These are phyloP conservation scores for Sebastes alutus DNA, from an alignment of 2,797 vertebrate species.

Conservation along the genomic window DNA sequence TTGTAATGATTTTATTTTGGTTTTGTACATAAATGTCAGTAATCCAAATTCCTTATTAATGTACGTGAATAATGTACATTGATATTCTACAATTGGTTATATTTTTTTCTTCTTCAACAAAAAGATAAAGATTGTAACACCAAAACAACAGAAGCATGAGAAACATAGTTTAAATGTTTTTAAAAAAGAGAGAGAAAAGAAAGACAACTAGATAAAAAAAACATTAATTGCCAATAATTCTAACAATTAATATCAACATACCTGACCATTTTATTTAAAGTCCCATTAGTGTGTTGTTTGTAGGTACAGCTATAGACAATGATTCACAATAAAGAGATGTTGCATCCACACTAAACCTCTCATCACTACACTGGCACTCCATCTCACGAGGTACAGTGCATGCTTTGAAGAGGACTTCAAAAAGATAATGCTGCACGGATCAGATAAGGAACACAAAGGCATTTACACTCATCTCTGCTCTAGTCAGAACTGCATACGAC, in stretches of 20 bases:
- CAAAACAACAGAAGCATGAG: neutral
- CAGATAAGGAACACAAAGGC: constrained; percentile 73
- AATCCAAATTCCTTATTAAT: neutral
- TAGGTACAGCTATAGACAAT: neutral
- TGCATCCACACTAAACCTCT: constrained; percentile 49
- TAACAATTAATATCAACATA: neutral
- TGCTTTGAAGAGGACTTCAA: constrained; percentile 77
- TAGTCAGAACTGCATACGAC: constrained; percentile 57
- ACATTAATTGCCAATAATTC: neutral
- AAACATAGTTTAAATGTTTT: neutral
- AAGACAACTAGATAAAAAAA: neutral
- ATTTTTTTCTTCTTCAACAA: neutral
- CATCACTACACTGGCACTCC: constrained; percentile 56
- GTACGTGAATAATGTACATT: neutral
- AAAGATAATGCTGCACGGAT: constrained; percentile 63
- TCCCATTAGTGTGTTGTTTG: neutral
- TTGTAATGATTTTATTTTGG: neutral
- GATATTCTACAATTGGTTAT: neutral
- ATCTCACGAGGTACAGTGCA: constrained; percentile 54
- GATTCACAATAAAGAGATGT: constrained; percentile 53
- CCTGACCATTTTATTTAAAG: neutral
- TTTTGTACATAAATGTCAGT: neutral
- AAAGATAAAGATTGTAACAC: neutral
- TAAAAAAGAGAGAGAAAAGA: neutral
- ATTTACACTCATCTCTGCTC: constrained; percentile 70